phyloP scores from a whole-genome alignment of 2,888 invertebrate genomes.

The Andrena dorsata region DNA sequence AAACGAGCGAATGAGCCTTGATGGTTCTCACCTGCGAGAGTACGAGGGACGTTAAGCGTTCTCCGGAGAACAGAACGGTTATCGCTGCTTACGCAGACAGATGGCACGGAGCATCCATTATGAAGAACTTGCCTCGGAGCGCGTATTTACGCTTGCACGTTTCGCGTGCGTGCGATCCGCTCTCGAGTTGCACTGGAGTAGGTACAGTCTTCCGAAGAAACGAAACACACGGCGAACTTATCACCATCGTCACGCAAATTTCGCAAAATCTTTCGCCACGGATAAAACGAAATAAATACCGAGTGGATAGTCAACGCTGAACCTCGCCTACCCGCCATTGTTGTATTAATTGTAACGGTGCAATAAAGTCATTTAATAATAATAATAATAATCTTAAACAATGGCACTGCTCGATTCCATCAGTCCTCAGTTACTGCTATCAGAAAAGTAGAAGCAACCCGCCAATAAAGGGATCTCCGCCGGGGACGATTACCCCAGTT shows the following conservation, averaged over 20 bases:
- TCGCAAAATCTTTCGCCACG: constrained; percentile 1
- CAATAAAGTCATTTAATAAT: neutral
- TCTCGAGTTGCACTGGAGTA: neutral
- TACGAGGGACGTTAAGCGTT: constrained; percentile 48
- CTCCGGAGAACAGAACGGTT: constrained; percentile 55
- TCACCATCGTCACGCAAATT: neutral
- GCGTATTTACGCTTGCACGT: constrained; percentile 12
- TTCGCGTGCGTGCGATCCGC: neutral
- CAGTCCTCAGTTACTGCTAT: too few species aligned
- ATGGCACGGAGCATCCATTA: constrained; percentile 60
- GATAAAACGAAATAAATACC: neutral
- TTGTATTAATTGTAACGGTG: neutral
- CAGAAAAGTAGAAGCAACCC: too few species aligned
- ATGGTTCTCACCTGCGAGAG: constrained; percentile 52
- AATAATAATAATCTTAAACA: too few species aligned
- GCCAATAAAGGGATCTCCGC: neutral
- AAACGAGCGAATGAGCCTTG: constrained; percentile 52
- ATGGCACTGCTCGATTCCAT: too few species aligned
- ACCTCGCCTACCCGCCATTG: neutral
- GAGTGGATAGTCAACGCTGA: too few species aligned
- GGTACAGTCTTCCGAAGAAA: neutral
- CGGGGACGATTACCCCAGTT: neutral
- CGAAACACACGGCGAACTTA: neutral
- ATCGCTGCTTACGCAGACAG: constrained; percentile 46
- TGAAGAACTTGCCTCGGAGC: constrained; percentile 47